Evolutionary conservation across 2,888 invertebrate genomes (phyloP).

Genomic region (Harmothoe impar): DNA sequence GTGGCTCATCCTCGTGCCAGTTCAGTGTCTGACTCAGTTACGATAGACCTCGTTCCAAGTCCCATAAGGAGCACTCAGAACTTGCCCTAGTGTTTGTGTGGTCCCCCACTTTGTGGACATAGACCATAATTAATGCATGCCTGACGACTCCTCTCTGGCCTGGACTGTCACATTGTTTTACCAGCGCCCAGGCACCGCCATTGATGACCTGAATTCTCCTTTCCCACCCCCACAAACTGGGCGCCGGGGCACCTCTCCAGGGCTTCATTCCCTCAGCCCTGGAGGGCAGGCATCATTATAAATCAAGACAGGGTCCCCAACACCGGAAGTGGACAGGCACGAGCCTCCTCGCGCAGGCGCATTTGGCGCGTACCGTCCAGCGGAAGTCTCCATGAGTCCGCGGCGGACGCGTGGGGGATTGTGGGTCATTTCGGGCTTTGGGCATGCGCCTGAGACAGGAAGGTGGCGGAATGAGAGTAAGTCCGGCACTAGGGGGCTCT

Average conservation of each 20-base stretch:
- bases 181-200: background rate
- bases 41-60: too few relatives aligned
- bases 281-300: background rate
- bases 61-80: too few relatives aligned
- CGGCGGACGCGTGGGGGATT: background rate
- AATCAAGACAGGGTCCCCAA: background rate
- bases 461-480: background rate
- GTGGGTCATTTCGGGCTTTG: background rate
- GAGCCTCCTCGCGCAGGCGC: conserved; percentile 21
- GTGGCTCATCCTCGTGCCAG: too few relatives aligned
- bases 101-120: background rate
- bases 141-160: background rate
- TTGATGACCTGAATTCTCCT: conserved; percentile 13
- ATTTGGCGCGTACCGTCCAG: background rate
- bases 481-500: background rate
- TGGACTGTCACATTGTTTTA: conserved; percentile 20
- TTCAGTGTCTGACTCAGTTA: too few relatives aligned
- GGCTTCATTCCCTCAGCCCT: background rate
- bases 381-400: background rate
- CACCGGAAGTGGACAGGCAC: conserved; percentile 17
- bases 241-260: background rate
- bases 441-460: conserved; percentile 7
- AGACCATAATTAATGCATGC: conserved; percentile 21
- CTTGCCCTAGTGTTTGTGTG: background rate
- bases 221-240: too few relatives aligned